Percentiles rank a stretch among this genome's conserved stretches.
Evolutionary conservation across 2,113 vertebrate genomes (phyloP).

Genomic region (Alosa alosa): DNA sequence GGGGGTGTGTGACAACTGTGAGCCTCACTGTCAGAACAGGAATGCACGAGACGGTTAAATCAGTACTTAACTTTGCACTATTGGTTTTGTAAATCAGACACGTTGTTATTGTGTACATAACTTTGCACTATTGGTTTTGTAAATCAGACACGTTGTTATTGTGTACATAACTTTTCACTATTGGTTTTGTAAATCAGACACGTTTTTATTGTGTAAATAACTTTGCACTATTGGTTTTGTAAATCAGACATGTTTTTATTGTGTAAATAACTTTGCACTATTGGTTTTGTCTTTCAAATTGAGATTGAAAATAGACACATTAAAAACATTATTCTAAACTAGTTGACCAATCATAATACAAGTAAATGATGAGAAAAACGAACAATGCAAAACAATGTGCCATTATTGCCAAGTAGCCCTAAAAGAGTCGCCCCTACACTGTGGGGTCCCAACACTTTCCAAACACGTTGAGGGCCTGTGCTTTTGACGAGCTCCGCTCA

Average conservation of each 20-base stretch:
- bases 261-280: background rate
- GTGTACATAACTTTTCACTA: background rate
- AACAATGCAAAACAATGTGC: background rate
- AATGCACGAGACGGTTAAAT: background rate
- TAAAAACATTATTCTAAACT: background rate
- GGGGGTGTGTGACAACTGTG: background rate
- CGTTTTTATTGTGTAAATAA: background rate
- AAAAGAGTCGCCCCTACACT: background rate
- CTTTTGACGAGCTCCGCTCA: background rate
- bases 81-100: background rate
- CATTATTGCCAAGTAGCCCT: background rate
- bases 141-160: background rate
- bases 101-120: background rate
- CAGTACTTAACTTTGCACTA: background rate
- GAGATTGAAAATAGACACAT: background rate
- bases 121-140: background rate
- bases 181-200: background rate
- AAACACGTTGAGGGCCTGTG: background rate
- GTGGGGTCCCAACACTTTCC: background rate
- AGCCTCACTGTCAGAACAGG: background rate
- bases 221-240: background rate
- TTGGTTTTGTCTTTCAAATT: background rate
- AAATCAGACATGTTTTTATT: background rate
- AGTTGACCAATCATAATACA: background rate
- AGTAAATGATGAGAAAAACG: background rate